phyloP scores from a whole-genome alignment of 2,797 vertebrate genomes.

The Hippocampus kuda region DNA sequence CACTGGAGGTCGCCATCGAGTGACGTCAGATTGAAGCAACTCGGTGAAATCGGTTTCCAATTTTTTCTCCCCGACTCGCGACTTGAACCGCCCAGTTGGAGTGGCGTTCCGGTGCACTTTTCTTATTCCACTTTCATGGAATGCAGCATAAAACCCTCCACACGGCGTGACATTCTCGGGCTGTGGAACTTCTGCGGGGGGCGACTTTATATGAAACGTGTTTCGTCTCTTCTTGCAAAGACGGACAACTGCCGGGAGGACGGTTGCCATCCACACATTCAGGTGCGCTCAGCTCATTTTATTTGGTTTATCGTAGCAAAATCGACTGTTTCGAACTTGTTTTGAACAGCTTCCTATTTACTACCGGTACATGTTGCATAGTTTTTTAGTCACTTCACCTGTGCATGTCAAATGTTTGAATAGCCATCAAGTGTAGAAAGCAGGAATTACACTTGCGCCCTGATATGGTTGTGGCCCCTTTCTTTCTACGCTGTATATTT shows the following conservation, averaged over 20 bases:
- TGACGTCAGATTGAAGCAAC: too few species aligned
- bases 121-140: too few species aligned
- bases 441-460: not conserved
- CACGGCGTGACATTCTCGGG: not conserved
- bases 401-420: not conserved
- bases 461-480: not conserved
- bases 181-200: not conserved
- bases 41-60: too few species aligned
- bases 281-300: conserved; percentile 18
- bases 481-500: not conserved
- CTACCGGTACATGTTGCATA: not conserved
- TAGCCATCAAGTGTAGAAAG: not conserved
- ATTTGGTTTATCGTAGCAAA: not conserved
- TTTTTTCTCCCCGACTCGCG: too few species aligned
- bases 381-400: not conserved
- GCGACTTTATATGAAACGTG: not conserved
- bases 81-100: conserved; percentile 21
- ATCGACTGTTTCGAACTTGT: not conserved
- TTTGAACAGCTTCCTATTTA: not conserved
- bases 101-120: too few species aligned
- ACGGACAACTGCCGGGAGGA: not conserved
- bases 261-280: conserved; percentile 15
- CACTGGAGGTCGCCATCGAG: too few species aligned
- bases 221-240: not conserved
- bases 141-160: not conserved